These are phyloP conservation scores for Hydroisotoma schaefferi DNA, from an alignment of 2,888 invertebrate genomes.

Conservation along the genomic window DNA sequence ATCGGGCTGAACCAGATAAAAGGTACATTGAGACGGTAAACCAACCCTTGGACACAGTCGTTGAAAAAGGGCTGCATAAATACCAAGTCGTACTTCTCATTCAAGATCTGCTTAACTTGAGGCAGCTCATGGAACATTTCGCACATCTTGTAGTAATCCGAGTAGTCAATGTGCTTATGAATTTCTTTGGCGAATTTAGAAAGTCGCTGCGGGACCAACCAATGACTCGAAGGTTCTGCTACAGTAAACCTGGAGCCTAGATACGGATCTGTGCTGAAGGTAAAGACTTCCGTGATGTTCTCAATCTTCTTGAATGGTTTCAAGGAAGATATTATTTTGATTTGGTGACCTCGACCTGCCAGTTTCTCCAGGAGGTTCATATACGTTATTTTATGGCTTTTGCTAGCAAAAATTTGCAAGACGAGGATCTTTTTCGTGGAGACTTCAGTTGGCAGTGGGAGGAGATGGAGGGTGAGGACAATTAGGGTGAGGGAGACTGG, in stretches of 20 bases:
- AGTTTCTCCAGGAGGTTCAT: constrained; percentile 56
- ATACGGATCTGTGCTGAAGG: constrained; percentile 28
- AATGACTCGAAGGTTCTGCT: too few relatives aligned
- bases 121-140: constrained; percentile 24
- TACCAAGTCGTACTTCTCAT: constrained; percentile 48
- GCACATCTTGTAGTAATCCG: constrained; percentile 20
- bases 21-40: constrained; percentile 49
- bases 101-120: constrained; percentile 21
- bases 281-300: constrained; percentile 47
- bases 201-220: too few relatives aligned
- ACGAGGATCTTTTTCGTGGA: constrained; percentile 53
- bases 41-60: constrained; percentile 49
- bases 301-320: constrained; percentile 53
- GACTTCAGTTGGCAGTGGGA: too few relatives aligned
- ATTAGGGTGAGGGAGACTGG: too few relatives aligned
- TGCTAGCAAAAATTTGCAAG: constrained; percentile 56
- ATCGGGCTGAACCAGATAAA: constrained; percentile 50
- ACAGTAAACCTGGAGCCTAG: constrained; percentile 19
- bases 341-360: constrained; percentile 57
- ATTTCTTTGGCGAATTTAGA: constrained; percentile 23
- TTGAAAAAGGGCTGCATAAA: constrained; percentile 49
- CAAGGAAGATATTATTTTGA: constrained; percentile 56
- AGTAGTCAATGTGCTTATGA: neutral
- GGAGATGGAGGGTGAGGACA: too few relatives aligned
- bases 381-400: constrained; percentile 56